These are phyloP conservation scores for Rhadinocentrus ornatus DNA, from an alignment of 2,797 vertebrate genomes.

Conservation along the genomic window DNA sequence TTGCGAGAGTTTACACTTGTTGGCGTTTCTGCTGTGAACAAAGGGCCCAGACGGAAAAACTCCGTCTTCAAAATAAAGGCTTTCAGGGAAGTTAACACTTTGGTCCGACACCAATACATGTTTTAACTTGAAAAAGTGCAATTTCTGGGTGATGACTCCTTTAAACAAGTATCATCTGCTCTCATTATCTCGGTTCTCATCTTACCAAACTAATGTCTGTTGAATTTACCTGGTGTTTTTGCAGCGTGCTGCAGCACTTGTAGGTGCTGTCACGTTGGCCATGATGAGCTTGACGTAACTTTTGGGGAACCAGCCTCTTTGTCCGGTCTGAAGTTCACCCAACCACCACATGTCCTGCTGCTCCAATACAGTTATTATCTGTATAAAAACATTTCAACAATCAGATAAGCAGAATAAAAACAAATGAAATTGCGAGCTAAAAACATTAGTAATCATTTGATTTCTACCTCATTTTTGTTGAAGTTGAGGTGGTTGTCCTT, in stretches of 20 bases:
- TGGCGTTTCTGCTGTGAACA: too few relatives aligned
- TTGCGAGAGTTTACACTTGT: too few relatives aligned
- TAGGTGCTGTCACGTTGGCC: constrained; percentile 69
- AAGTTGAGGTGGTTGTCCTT: constrained; percentile 99
- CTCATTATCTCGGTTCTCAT: too few relatives aligned
- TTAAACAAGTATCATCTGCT: too few relatives aligned
- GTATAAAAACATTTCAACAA: neutral
- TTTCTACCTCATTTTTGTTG: constrained; percentile 91
- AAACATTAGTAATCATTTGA: accelerated
- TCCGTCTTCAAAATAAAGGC: too few relatives aligned
- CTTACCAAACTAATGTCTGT: too few relatives aligned
- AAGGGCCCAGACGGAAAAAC: too few relatives aligned
- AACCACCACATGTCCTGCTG: constrained; percentile 99
- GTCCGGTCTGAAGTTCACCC: constrained; percentile 93
- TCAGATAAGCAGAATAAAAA: neutral
- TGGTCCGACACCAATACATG: too few relatives aligned
- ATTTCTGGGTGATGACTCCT: too few relatives aligned
- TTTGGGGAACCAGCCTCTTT: constrained; percentile 99
- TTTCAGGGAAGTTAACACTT: too few relatives aligned
- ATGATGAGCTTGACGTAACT: constrained; percentile 99
- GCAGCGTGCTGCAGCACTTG: constrained; percentile 56
- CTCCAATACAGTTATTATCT: constrained; percentile 95
- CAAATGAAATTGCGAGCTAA: neutral
- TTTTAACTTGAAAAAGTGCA: too few relatives aligned
- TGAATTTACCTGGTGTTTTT: constrained; percentile 88